Evolutionary conservation across 2,797 vertebrate genomes (phyloP).

Genomic region (Tangara arthus): DNA sequence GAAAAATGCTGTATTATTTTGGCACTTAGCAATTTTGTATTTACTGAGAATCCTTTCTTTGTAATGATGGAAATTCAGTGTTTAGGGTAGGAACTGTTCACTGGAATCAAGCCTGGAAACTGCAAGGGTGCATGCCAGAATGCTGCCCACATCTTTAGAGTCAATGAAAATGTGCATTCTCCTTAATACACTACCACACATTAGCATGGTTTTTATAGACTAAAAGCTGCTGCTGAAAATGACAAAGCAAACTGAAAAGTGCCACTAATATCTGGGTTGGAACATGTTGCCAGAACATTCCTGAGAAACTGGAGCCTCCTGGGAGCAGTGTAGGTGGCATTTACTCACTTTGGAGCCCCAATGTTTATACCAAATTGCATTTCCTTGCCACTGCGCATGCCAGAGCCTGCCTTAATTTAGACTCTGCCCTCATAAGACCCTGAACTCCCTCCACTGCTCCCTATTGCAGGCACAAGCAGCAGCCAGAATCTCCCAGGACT

Average conservation of each 20-base stretch:
- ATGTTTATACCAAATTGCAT: not conserved
- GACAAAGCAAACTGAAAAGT: conserved; percentile 8
- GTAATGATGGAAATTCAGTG: not conserved
- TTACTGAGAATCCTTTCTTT: not conserved
- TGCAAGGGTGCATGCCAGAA: not conserved
- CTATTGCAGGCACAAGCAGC: not conserved
- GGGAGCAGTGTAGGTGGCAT: conserved; percentile 21
- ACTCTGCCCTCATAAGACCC: not conserved
- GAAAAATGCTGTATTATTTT: not conserved
- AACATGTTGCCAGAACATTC: conserved; percentile 42
- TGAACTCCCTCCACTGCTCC: not conserved
- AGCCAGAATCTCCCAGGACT: not conserved
- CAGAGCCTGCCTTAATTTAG: conserved; percentile 29
- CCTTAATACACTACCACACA: not conserved
- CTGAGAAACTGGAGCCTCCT: not conserved
- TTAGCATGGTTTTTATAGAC: not conserved
- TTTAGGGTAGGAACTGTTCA: not conserved
- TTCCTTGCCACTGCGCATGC: not conserved
- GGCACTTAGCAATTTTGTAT: not conserved
- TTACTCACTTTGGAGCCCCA: not conserved
- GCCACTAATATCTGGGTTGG: not conserved
- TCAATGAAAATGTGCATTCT: not conserved
- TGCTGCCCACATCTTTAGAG: not conserved
- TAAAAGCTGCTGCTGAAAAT: conserved; percentile 2
- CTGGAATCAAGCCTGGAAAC: not conserved